Conservation (phyloP, 2,888 invertebrate species). For the Cremastinae sp. region DNA sequence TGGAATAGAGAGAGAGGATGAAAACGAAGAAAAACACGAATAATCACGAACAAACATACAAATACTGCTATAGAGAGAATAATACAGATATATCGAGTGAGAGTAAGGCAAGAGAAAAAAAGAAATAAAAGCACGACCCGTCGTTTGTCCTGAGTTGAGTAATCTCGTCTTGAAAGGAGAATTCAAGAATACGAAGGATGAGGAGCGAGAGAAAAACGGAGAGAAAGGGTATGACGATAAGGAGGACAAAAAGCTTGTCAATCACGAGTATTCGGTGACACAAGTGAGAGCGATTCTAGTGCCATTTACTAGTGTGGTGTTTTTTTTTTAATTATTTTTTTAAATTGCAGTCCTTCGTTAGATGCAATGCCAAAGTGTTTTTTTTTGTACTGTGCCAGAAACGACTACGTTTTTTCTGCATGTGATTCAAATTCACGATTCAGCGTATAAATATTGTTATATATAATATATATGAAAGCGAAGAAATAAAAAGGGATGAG, state of each 20-base stretch:
- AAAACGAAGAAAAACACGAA: conserved; percentile 40
- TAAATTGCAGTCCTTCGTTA: conserved; percentile 78
- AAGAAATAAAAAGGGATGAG: conserved; percentile 59
- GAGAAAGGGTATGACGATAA: conserved; percentile 37
- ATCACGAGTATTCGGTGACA: conserved; percentile 76
- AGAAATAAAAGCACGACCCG: conserved; percentile 61
- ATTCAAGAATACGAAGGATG: conserved; percentile 28
- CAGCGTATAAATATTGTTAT: conserved; percentile 83
- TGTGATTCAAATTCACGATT: conserved; percentile 79
- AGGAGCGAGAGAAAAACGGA: conserved; percentile 50
- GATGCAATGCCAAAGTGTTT: conserved; percentile 82
- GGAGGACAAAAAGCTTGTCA: conserved; percentile 70
- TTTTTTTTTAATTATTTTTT: conserved; percentile 66
- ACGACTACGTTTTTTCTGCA: conserved; percentile 78
- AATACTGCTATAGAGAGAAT: conserved; percentile 29
- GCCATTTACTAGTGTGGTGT: conserved; percentile 83
- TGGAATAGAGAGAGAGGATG: background rate
- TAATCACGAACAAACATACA: conserved; percentile 47
- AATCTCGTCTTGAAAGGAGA: conserved; percentile 65
- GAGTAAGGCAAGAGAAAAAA: conserved; percentile 50
- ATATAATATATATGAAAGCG: conserved; percentile 80
- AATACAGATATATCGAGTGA: conserved; percentile 9
- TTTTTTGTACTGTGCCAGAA: conserved; percentile 80
- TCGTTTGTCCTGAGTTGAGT: conserved; percentile 70
- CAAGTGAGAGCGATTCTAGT: conserved; percentile 81